A percentile compares a stretch with the other conserved stretches of the same genome.
phyloP scores from a whole-genome alignment of 2,113 vertebrate species.

The Toxotes jaculatrix region DNA sequence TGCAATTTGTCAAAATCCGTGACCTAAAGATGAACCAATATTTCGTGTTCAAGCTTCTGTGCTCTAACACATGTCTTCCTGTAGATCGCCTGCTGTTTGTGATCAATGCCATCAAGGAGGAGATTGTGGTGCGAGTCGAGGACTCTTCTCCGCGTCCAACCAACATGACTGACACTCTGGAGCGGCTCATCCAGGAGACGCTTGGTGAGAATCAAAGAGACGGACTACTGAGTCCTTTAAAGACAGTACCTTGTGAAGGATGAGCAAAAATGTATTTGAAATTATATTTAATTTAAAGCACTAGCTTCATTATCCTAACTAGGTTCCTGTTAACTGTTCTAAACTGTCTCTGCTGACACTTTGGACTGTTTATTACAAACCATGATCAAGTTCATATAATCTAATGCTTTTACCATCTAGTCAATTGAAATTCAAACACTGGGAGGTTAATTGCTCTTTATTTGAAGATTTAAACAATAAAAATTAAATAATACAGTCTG shows the following conservation, averaged over 20 bases:
- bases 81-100: constrained; percentile 97
- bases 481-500: neutral
- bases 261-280: neutral
- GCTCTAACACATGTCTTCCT: constrained; percentile 51
- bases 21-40: neutral
- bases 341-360: too few relatives aligned
- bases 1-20: neutral
- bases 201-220: constrained; percentile 86
- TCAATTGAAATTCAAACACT: neutral
- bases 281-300: too few relatives aligned
- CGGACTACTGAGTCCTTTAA: neutral
- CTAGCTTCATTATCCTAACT: too few relatives aligned
- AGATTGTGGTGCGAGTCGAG: constrained; percentile 96
- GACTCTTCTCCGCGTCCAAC: constrained; percentile 88
- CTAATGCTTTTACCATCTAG: too few relatives aligned
- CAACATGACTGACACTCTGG: constrained; percentile 94
- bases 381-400: too few relatives aligned
- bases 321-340: too few relatives aligned
- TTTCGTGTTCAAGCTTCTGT: neutral
- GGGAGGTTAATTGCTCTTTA: neutral
- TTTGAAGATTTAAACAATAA: neutral
- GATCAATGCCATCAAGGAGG: constrained; percentile 98
- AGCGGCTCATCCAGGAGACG: constrained; percentile 94
- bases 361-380: too few relatives aligned
- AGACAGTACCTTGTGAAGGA: neutral